phyloP scores from a whole-genome alignment of 2,797 vertebrate genomes.

The Gymnocypris eckloni region DNA sequence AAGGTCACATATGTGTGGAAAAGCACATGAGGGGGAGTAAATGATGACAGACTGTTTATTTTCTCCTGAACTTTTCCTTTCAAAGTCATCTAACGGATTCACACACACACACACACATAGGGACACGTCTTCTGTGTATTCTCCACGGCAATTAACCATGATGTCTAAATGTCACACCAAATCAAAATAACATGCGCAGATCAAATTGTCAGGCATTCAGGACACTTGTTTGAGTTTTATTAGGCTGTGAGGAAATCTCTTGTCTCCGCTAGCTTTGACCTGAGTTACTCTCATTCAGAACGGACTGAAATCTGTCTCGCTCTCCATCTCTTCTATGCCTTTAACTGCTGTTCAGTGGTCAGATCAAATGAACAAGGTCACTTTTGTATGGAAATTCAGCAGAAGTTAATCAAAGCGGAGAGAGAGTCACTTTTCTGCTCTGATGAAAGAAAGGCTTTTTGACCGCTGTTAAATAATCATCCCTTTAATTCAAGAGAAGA shows the following conservation, averaged over 20 bases:
- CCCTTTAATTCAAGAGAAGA: conserved; percentile 16
- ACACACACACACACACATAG: background rate
- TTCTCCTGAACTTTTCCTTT: background rate
- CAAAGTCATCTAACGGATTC: background rate
- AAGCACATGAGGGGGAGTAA: background rate
- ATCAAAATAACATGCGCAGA: background rate
- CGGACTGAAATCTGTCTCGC: conserved; percentile 12
- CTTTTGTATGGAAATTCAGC: conserved; percentile 1
- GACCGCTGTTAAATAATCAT: conserved; percentile 39
- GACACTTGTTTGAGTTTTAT: background rate
- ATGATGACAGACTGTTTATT: background rate
- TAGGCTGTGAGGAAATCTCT: background rate
- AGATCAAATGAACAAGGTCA: background rate
- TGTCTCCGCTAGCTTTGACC: background rate
- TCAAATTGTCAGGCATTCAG: background rate
- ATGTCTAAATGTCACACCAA: conserved; percentile 18
- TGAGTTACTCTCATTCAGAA: background rate
- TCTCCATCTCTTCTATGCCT: background rate
- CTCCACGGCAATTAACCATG: background rate
- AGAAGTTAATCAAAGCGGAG: conserved; percentile 20
- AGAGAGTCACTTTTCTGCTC: conserved; percentile 7
- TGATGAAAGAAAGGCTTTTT: conserved; percentile 19
- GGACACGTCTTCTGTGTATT: background rate
- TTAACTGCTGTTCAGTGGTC: conserved; percentile 16
- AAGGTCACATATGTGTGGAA: background rate